Percentiles rank a stretch among this genome's conserved stretches.
Conservation (phyloP, 2,888 invertebrate genomes). For the Lasioglossum oenotherae region DNA sequence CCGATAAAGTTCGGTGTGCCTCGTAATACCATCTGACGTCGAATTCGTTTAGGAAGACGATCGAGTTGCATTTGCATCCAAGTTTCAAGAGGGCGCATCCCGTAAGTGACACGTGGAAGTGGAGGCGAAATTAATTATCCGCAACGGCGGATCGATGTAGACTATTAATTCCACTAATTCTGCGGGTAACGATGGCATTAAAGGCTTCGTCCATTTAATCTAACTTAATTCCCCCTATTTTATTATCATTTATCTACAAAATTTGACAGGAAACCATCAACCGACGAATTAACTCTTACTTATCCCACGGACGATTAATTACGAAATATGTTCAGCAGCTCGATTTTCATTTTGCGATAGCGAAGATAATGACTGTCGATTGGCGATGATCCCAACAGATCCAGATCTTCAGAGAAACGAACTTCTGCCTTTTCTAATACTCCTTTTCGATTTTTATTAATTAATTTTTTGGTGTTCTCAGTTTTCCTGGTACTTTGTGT, state of each 20-base stretch:
- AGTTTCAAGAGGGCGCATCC: constrained; percentile 22
- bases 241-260: background rate
- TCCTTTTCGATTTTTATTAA: background rate
- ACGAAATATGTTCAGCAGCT: background rate
- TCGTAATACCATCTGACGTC: constrained; percentile 54
- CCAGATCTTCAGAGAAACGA: no score
- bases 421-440: background rate
- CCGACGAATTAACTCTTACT: background rate
- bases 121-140: constrained; percentile 48
- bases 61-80: constrained; percentile 42
- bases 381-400: background rate
- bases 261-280: background rate
- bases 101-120: constrained; percentile 31
- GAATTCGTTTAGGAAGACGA: constrained; percentile 49
- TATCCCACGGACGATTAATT: background rate
- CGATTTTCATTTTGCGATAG: background rate
- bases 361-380: background rate
- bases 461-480: background rate
- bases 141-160: constrained; percentile 23
- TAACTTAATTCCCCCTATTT: constrained; percentile 18
- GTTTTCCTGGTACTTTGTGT: background rate
- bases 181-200: background rate
- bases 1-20: constrained; percentile 37
- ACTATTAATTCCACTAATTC: constrained; percentile 14
- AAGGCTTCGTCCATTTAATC: background rate